Evolutionary conservation across 2,888 invertebrate species (phyloP).

Genomic region (Platerodrilus igneus): DNA sequence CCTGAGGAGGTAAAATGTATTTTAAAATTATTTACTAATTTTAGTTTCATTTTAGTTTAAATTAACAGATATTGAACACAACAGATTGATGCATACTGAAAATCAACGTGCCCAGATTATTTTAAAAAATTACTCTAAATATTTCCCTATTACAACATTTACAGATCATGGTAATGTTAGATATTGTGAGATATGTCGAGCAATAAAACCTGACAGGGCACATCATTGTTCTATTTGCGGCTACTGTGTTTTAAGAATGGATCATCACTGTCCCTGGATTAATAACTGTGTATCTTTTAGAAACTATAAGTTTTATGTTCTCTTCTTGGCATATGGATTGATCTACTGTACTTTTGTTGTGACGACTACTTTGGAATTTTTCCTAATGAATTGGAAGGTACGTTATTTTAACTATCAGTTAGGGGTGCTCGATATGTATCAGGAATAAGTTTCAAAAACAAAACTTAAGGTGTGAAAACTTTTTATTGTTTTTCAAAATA

Average conservation of each 20-base stretch:
- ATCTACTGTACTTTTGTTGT: conserved; percentile 89
- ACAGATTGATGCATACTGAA: conserved; percentile 73
- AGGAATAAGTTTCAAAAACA: too few relatives aligned
- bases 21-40: conserved; percentile 1
- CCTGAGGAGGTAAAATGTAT: conserved; percentile 66
- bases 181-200: conserved; percentile 92
- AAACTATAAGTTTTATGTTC: conserved; percentile 98
- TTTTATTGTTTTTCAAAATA: too few relatives aligned
- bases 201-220: conserved; percentile 94
- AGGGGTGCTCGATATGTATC: too few relatives aligned
- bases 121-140: conserved; percentile 75
- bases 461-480: too few relatives aligned
- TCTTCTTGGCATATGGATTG: conserved; percentile 93
- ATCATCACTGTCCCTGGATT: conserved; percentile 99
- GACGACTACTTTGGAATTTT: conserved; percentile 79
- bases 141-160: conserved; percentile 81
- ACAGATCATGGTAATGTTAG: conserved; percentile 70
- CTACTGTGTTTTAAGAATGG: conserved; percentile 94
- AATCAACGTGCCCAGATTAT: conserved; percentile 76
- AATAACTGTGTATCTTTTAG: conserved; percentile 98
- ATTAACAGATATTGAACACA: conserved; percentile 72
- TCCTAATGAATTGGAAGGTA: conserved; percentile 91
- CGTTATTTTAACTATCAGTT: too few relatives aligned
- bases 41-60: conserved; percentile 66
- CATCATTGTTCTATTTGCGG: conserved; percentile 98